Base-by-base conservation (phyloP, 2,113 vertebrate genomes). In the Brienomyrus longianalis region DNA sequence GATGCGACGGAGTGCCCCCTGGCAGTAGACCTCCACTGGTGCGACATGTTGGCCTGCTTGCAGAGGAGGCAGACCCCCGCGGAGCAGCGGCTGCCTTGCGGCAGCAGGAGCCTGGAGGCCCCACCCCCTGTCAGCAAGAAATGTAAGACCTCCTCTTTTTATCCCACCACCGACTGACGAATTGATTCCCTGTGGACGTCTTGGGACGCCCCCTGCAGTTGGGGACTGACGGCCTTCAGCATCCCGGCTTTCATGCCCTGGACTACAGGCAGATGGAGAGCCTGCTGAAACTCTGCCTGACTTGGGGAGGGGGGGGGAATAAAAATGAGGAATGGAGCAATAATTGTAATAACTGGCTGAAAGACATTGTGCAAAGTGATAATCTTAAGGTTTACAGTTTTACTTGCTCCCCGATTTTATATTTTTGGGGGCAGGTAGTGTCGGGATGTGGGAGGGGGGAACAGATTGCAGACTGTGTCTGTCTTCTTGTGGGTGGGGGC, bases 1-100 rank as follows among this genome's bases (percentile, higher is more conserved):
- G 95, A 94, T 93, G 91, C 89, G 89, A 85, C 89, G 77, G 89
- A 94, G 95, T 94, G 92, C 91, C 92, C 90, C 77, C 89, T 92
- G 92, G 93, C 87, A 77, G 80, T 91, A 91, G 87, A 92, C 23
- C 93, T 93, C 89, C 80, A 91, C 92, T 51, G 90, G 92, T 56
- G 90, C 94, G 97, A 95, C 97, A 99, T 99, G 98, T 95, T 99
- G 96, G 98, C 98, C 95, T 99, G 98, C 91, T 96, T 99, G 94
- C 98, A 98, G 96, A 96, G 98, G 94, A 97, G 96, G 92, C 98
- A 98, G 96, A 98, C 97, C 94, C 96, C 97, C 13, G 94, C 97
- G 0, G 95, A 96, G 92, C 98, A 98, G 92, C 97, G 94, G 93
- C 96, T 97, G 93, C 87, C 95, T 91, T 97, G 97, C 93, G 95